Percentiles rank a stretch among this genome's conserved stretches.
Conservation (phyloP, 2,113 vertebrate species). For the Lamprotornis superbus region DNA sequence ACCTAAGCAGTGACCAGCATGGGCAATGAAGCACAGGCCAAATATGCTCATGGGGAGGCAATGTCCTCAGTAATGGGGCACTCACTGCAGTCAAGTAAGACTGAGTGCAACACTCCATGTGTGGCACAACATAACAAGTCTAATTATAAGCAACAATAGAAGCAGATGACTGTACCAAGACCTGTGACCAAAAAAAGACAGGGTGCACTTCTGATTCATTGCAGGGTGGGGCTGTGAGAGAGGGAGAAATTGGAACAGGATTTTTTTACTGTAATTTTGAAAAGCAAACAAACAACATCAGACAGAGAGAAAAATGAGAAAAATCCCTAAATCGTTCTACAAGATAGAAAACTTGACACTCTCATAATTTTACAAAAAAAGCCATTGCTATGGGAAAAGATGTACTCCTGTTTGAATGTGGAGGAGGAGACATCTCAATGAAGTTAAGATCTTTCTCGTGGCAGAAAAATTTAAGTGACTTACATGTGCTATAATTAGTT, state of each 20-base stretch:
- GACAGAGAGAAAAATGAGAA: not conserved
- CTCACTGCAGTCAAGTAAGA: not conserved
- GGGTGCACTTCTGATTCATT: constrained; percentile 27
- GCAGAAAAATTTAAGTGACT: constrained; percentile 4
- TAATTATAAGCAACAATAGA: constrained; percentile 23
- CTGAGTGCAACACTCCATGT: not conserved
- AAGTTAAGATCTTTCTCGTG: not conserved
- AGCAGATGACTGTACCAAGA: constrained; percentile 12
- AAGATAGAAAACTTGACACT: not conserved
- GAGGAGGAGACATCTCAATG: not conserved
- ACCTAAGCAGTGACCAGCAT: not conserved
- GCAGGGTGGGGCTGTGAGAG: not conserved
- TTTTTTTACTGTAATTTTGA: not conserved
- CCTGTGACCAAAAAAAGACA: constrained; percentile 53
- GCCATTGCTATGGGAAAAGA: not conserved
- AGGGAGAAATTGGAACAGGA: not conserved
- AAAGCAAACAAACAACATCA: not conserved
- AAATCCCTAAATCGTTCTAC: not conserved
- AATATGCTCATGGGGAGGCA: not conserved
- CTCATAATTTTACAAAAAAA: not conserved
- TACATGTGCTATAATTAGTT: constrained; percentile 26
- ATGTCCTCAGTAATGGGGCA: not conserved
- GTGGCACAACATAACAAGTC: not conserved
- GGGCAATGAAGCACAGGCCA: not conserved
- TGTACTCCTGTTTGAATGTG: not conserved